Base-by-base conservation (phyloP, 2,888 invertebrate species). In the Drosophila planitibia region DNA sequence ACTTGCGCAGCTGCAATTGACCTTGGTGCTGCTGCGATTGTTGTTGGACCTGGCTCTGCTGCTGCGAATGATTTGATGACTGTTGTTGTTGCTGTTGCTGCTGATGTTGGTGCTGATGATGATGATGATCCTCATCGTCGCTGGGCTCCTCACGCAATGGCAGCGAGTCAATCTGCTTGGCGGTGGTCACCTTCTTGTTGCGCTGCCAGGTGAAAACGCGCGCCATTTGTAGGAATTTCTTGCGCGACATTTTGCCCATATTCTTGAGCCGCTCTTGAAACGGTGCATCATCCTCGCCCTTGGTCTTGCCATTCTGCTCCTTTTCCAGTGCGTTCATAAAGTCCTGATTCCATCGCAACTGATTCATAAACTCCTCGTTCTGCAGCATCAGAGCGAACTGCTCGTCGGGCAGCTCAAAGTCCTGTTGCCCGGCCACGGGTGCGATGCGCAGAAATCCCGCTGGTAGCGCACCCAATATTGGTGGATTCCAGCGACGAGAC, bases 311-410 rank as follows among this genome's bases (percentile, higher is more conserved):
- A 4, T 93, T 94, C 84, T 95, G 95, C 94, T 97, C 97, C 91
- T 95, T 96, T 90, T 97, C 97, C 57, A 98, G 94, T 1, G 97
- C 96, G 32, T 96, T 96, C 94, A 98, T 96, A 91, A 98, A 98
- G 89, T 97, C 97, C 92, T 97, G 96, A 92, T 98, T 97, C 95
- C 96, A 96, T 69, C 97, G 94, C 41, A 98, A 94, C 91, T 98
- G 97, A 53, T 96, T 95, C 95, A 98, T 96, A 86, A 98, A 98
- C 93, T 98, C 98, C 91, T 97, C 97, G 90, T 98, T 98, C 92
- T 98, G 98, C 66, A 98, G 94, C 93, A 97, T 96, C 75, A 97
- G 95, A 0, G 98, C 98, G 76, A 97, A 96, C 78, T 96, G 95
- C 91, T 98, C 97, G 91, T 98, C 98, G 79, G 98, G 97, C 91